These are phyloP conservation scores for Octopus bimaculoides DNA, from an alignment of 1,140 invertebrate species.

Conservation along the genomic window DNA sequence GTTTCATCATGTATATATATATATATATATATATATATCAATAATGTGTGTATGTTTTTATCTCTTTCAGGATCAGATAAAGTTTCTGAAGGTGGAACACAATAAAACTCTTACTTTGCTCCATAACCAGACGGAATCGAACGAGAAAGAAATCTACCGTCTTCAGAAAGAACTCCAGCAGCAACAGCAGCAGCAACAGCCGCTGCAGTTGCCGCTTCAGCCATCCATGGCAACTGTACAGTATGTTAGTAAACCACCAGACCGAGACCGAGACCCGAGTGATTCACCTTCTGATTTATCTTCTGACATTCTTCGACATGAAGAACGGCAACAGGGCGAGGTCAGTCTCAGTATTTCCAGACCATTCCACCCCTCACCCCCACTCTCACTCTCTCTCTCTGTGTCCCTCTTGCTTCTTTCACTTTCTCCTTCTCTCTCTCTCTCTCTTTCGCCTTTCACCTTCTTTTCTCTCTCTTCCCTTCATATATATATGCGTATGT, in stretches of 20 bases:
- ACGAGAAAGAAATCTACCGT: conserved; percentile 46
- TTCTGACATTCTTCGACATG: conserved; percentile 35
- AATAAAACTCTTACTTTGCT: conserved; percentile 37
- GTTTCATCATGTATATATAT: not conserved
- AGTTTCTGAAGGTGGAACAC: conserved; percentile 46
- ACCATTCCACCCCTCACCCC: no score
- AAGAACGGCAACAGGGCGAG: conserved; percentile 57
- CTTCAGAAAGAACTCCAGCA: conserved; percentile 46
- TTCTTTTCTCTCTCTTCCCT: no score
- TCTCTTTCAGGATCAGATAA: conserved; percentile 47
- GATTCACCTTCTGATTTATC: conserved; percentile 18
- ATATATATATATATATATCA: not conserved
- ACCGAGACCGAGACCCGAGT: conserved; percentile 32
- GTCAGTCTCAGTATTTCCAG: conserved; percentile 31
- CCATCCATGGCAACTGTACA: not conserved
- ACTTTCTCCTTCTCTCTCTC: no score
- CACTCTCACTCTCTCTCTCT: no score
- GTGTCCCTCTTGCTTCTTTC: no score
- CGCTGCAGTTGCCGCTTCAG: no score
- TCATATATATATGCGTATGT: no score
- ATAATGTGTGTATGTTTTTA: no score
- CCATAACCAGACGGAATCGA: conserved; percentile 49
- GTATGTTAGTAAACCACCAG: conserved; percentile 22
- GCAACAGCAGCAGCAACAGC: conserved; percentile 20
- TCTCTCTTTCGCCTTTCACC: no score